Evolutionary conservation across 2,888 invertebrate species (phyloP).

Genomic region (Euspilapteryx auroguttella): DNA sequence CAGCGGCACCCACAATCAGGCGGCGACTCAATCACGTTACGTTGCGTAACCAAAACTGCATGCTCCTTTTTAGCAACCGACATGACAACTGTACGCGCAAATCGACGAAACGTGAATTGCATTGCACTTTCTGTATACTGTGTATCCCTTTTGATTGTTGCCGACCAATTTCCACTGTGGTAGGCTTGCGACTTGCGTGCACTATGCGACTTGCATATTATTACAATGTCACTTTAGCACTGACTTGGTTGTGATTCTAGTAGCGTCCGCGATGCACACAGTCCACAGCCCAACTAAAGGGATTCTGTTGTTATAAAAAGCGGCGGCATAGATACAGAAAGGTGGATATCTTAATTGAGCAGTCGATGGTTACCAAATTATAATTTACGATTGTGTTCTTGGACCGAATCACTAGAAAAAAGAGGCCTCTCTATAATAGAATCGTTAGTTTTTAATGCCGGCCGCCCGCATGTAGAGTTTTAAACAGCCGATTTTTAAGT

Average conservation of each 20-base stretch:
- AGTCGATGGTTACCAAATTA: constrained; percentile 44
- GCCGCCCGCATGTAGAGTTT: constrained; percentile 37
- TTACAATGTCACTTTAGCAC: not conserved
- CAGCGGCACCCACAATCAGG: not conserved
- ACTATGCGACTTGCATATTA: constrained; percentile 18
- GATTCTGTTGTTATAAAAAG: constrained; percentile 33
- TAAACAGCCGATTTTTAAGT: too few relatives aligned
- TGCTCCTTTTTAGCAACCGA: too few relatives aligned
- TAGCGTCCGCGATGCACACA: constrained; percentile 32
- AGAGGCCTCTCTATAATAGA: constrained; percentile 47
- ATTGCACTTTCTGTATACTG: constrained; percentile 22
- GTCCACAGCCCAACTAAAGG: constrained; percentile 24
- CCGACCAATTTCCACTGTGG: constrained; percentile 33
- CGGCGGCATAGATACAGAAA: constrained; percentile 40
- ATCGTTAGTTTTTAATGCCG: constrained; percentile 49
- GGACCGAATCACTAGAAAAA: constrained; percentile 34
- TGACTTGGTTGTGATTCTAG: too few relatives aligned
- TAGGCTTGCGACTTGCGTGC: too few relatives aligned
- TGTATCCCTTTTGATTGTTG: constrained; percentile 27
- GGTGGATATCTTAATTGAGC: constrained; percentile 52
- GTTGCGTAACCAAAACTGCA: too few relatives aligned
- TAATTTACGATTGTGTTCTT: constrained; percentile 51
- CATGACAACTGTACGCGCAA: too few relatives aligned
- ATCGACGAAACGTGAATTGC: constrained; percentile 42
- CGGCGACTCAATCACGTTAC: too few relatives aligned